These are phyloP conservation scores for Falco punctatus DNA, from an alignment of 2,113 vertebrate species.

Conservation along the genomic window DNA sequence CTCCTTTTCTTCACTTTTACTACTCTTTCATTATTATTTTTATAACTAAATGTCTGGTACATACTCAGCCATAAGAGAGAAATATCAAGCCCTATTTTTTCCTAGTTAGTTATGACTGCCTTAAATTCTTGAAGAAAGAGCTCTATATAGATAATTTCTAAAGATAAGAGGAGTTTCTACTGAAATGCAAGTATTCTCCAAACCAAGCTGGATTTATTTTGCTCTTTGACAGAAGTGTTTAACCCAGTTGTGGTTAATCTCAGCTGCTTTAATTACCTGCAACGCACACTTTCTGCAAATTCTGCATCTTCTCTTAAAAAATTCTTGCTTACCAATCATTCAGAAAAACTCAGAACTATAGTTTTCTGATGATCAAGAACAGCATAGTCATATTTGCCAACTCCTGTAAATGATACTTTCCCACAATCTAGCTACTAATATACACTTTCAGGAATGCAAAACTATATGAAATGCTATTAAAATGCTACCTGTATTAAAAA, in stretches of 20 bases:
- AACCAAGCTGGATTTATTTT: not conserved
- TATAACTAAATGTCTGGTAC: not conserved
- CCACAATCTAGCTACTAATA: not conserved
- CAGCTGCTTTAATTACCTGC: not conserved
- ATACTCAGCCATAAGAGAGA: not conserved
- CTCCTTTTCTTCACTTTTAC: not conserved
- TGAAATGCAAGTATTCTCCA: not conserved
- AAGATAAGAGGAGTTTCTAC: not conserved
- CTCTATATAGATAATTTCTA: not conserved
- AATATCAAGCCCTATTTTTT: not conserved
- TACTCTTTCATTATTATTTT: not conserved
- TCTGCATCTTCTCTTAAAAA: not conserved
- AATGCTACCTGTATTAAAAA: not conserved
- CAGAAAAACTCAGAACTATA: not conserved
- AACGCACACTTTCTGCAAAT: not conserved
- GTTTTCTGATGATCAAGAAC: not conserved
- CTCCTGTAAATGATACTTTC: fast-evolving
- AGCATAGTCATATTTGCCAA: not conserved
- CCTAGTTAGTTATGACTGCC: not conserved
- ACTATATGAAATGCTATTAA: not conserved
- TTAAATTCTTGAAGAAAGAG: not conserved
- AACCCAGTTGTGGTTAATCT: not conserved
- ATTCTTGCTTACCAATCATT: not conserved
- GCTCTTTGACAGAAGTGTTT: not conserved
- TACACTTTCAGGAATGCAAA: not conserved